phyloP scores from a whole-genome alignment of 2,113 vertebrate species.

The Mellivora capensis region DNA sequence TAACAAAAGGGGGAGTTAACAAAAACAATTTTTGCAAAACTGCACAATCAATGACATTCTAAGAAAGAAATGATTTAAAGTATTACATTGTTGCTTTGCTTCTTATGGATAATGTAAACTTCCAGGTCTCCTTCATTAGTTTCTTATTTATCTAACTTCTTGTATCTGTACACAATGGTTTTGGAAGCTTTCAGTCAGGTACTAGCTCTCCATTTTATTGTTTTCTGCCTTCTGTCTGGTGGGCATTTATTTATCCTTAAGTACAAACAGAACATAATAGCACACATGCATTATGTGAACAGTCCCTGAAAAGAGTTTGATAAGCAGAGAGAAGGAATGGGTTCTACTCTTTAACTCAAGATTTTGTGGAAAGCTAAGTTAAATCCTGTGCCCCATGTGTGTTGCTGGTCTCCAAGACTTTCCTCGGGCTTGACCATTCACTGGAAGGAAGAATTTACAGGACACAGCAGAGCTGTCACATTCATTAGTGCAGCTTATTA shows the following conservation, averaged over 20 bases:
- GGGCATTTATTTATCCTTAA: slow-evolving; percentile 54
- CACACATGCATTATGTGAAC: neutral
- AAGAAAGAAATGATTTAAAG: slow-evolving; percentile 47
- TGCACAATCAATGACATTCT: neutral
- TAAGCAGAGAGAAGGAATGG: neutral
- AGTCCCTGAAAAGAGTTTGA: slow-evolving; percentile 41
- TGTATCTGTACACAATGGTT: slow-evolving; percentile 48
- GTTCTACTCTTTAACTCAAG: neutral
- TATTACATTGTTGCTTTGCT: slow-evolving; percentile 3
- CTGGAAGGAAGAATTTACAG: neutral
- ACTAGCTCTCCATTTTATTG: slow-evolving; percentile 11
- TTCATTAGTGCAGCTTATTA: neutral
- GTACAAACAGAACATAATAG: slow-evolving; percentile 53
- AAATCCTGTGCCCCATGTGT: neutral
- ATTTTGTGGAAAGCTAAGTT: neutral
- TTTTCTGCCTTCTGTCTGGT: neutral
- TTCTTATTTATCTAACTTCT: slow-evolving; percentile 25
- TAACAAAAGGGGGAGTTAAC: slow-evolving; percentile 27
- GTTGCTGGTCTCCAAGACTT: neutral
- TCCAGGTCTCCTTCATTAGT: neutral
- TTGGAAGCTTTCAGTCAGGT: slow-evolving; percentile 54
- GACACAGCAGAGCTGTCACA: neutral
- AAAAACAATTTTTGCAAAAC: slow-evolving; percentile 57
- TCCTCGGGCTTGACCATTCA: neutral
- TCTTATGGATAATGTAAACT: neutral